These are phyloP conservation scores for Falco punctatus DNA, from an alignment of 2,113 vertebrate species.

Conservation along the genomic window DNA sequence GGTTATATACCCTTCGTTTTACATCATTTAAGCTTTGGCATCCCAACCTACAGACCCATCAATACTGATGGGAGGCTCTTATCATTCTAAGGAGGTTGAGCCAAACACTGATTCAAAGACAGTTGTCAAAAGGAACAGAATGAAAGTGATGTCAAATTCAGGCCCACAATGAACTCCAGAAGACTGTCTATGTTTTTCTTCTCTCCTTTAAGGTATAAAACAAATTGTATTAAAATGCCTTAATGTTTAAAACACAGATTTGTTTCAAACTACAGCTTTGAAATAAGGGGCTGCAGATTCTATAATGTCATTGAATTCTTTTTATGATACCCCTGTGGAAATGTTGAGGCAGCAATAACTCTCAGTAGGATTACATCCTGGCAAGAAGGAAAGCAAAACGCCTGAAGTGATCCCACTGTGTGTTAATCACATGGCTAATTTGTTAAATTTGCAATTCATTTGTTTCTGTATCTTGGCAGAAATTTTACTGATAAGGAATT, in stretches of 20 bases:
- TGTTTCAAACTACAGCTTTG: slow-evolving; percentile 69
- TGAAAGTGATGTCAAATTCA: slow-evolving; percentile 75
- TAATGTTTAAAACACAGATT: slow-evolving; percentile 73
- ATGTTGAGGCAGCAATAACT: slow-evolving; percentile 20
- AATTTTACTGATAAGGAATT: slow-evolving; percentile 63
- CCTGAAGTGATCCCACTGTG: slow-evolving; percentile 55
- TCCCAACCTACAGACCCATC: slow-evolving; percentile 55
- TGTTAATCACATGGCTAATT: slow-evolving; percentile 69
- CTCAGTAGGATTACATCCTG: slow-evolving; percentile 64
- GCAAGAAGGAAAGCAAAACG: slow-evolving; percentile 54
- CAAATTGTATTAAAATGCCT: slow-evolving; percentile 65
- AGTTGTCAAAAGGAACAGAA: slow-evolving; percentile 75
- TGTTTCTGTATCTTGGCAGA: slow-evolving; percentile 42
- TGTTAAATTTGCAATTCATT: slow-evolving; percentile 73
- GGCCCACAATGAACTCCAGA: slow-evolving; percentile 64
- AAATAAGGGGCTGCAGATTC: slow-evolving; percentile 17
- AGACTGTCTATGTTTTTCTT: slow-evolving; percentile 34
- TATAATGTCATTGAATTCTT: slow-evolving; percentile 11
- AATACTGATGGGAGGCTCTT: slow-evolving; percentile 63
- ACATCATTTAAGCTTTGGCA: not conserved
- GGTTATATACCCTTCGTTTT: not conserved
- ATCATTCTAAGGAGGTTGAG: slow-evolving; percentile 59
- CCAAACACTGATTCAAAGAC: slow-evolving; percentile 66
- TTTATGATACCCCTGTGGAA: slow-evolving; percentile 24
- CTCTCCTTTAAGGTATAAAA: slow-evolving; percentile 57